Evolutionary conservation across 2,888 invertebrate species (phyloP).

Genomic region (Drosophila bunnanda): DNA sequence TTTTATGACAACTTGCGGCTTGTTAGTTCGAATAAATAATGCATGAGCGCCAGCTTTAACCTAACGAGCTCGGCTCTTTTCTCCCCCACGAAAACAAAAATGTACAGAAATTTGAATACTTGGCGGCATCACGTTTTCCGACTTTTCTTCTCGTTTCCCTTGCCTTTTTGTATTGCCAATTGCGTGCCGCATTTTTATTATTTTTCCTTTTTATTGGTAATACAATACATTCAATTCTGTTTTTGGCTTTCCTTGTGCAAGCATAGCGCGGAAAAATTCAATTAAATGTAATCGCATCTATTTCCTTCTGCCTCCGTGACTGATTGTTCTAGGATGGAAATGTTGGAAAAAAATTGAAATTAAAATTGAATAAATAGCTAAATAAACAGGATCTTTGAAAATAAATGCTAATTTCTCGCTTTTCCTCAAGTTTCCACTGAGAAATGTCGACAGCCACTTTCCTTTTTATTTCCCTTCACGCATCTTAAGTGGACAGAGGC

Average conservation of each 20-base stretch:
- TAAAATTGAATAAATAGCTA: slow-evolving; percentile 76
- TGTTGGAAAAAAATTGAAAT: slow-evolving; percentile 48
- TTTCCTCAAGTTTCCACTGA: slow-evolving; percentile 53
- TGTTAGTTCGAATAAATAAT: slow-evolving; percentile 70
- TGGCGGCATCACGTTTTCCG: slow-evolving; percentile 69
- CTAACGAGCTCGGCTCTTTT: slow-evolving; percentile 28
- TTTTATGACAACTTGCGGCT: slow-evolving; percentile 79
- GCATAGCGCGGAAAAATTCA: slow-evolving; percentile 69
- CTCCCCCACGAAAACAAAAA: background rate
- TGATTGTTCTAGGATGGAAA: slow-evolving; percentile 55
- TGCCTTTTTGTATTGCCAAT: slow-evolving; percentile 24
- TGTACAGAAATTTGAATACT: slow-evolving; percentile 73
- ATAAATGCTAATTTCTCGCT: slow-evolving; percentile 71
- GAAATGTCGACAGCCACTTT: slow-evolving; percentile 23
- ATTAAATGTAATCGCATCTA: slow-evolving; percentile 83
- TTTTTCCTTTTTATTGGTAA: slow-evolving; percentile 54
- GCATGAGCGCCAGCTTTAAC: slow-evolving; percentile 55
- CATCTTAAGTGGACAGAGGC: slow-evolving; percentile 38
- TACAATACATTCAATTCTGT: slow-evolving; percentile 59
- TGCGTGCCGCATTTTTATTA: slow-evolving; percentile 65
- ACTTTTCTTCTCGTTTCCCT: slow-evolving; percentile 29
- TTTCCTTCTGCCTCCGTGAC: slow-evolving; percentile 66
- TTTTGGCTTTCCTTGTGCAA: slow-evolving; percentile 31
- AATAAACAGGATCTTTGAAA: slow-evolving; percentile 72
- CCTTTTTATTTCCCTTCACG: slow-evolving; percentile 32